Evolutionary conservation across 1,140 invertebrate species (phyloP), one percentile per base, ranked within the genome.

Genomic region (Nylanderia fulva): DNA sequence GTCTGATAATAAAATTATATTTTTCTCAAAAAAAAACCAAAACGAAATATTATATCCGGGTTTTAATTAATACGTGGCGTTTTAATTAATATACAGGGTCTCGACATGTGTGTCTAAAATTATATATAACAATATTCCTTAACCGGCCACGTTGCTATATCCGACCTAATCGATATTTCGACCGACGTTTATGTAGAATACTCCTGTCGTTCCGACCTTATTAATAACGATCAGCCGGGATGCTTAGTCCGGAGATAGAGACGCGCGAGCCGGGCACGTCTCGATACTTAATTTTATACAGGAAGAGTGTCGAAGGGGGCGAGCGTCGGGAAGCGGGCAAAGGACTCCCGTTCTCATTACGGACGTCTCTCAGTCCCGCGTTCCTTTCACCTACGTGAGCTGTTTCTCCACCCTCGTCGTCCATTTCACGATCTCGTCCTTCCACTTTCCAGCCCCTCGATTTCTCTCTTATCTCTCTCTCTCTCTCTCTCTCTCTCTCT

Each of bases 261-360:
- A 82, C 63, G 58, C 60, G 58, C 45, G 56, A 42, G 33, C 74
- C 11, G 29, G 29, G 56, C 88, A 89, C 88, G 87, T 89, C 33
- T 68, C 68, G 80, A 84, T 88, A 88, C 84, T 89, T 89, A 88
- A 89, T 89, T 89, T 77, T 79, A 54, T 88, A 68, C 76, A 68
- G 74, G 39, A 77, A 54, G 84, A 88, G 80, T 86, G 84, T 63
- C 71, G 58, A 85, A 82, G 87, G 74, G 74, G 15, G 39, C 39
- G 39, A 42, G 42, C 15, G 45, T 48, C 45, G 45, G 69, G 45
- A 36, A 15, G 15, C 39, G 15, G 52, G 15, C 66, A 27, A 48
- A 27, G 48, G 39, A 18, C 33, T 60, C n/a, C 52, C 8, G 36
- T 39, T 58, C 58, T 77, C 48, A 58, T 88, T 68, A 64, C 88